Evolutionary conservation across 2,888 invertebrate genomes (phyloP).

Genomic region (Euspilapteryx auroguttella): DNA sequence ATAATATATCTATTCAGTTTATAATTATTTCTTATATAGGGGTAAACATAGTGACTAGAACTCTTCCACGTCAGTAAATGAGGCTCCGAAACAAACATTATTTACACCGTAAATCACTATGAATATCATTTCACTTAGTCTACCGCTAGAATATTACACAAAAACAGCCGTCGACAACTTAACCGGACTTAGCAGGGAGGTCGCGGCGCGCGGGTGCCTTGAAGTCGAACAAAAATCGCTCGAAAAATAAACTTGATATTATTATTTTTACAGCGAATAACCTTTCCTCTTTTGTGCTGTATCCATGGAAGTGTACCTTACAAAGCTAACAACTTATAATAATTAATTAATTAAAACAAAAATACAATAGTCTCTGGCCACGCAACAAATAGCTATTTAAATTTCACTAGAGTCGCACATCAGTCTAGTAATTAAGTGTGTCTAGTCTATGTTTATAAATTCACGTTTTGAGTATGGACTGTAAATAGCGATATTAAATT

Average conservation of each 20-base stretch:
- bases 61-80: slow-evolving; percentile 18
- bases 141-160: no score
- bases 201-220: no score
- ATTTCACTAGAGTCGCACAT: slow-evolving; percentile 17
- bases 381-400: slow-evolving; percentile 8
- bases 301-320: slow-evolving; percentile 37
- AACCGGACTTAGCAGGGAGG: no score
- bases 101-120: slow-evolving; percentile 34
- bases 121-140: no score
- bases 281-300: slow-evolving; percentile 5
- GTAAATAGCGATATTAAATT: slow-evolving; percentile 35
- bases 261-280: no score
- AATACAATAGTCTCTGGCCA: neutral
- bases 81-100: no score
- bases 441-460: slow-evolving; percentile 18
- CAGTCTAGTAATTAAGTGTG: slow-evolving; percentile 22
- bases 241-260: no score
- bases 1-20: neutral
- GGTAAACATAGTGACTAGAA: slow-evolving; percentile 48
- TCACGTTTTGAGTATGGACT: slow-evolving; percentile 47
- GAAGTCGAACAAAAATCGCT: no score
- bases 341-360: neutral
- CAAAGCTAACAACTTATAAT: slow-evolving; percentile 12
- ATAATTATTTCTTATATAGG: slow-evolving; percentile 12
- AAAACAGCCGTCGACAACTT: no score